Evolutionary conservation across 1,140 invertebrate species (phyloP).

Genomic region (Anoplolepis gracilipes): DNA sequence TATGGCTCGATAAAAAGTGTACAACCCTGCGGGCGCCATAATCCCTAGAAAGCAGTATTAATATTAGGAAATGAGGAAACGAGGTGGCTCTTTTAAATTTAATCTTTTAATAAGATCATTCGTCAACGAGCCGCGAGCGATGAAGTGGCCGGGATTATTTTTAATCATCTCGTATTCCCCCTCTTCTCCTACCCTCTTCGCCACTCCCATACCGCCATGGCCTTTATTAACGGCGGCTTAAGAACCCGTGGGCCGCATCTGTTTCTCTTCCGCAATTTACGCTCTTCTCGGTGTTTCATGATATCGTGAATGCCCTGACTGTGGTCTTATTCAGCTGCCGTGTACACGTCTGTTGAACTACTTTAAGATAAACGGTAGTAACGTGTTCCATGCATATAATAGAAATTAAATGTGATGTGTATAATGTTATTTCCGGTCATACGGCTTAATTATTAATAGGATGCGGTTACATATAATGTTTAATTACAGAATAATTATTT

Average conservation of each 20-base stretch:
- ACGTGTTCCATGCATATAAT: background rate
- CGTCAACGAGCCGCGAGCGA: conserved; percentile 72
- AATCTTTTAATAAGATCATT: conserved; percentile 78
- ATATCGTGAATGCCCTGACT: background rate
- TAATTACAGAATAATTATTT: conserved; percentile 58
- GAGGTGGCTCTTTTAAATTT: conserved; percentile 75
- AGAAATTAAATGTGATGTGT: conserved; percentile 40
- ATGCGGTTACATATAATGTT: conserved; percentile 31
- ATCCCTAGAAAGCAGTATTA: conserved; percentile 73
- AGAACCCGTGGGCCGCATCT: conserved; percentile 22
- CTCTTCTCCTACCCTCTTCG: background rate
- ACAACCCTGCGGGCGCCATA: conserved; percentile 66
- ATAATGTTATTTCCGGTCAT: conserved; percentile 7
- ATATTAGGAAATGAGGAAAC: conserved; percentile 74
- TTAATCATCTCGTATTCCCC: conserved; percentile 61
- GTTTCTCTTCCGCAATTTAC: conserved; percentile 66
- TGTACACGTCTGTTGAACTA: background rate
- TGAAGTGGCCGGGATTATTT: conserved; percentile 72
- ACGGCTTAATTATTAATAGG: conserved; percentile 45
- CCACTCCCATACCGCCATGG: background rate
- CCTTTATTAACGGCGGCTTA: conserved; percentile 66
- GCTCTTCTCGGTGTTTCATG: conserved; percentile 33
- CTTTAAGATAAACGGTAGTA: background rate
- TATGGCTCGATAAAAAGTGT: conserved; percentile 73
- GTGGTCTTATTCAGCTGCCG: background rate